phyloP scores from a whole-genome alignment of 2,888 invertebrate genomes.

The Phlogophora meticulosa region DNA sequence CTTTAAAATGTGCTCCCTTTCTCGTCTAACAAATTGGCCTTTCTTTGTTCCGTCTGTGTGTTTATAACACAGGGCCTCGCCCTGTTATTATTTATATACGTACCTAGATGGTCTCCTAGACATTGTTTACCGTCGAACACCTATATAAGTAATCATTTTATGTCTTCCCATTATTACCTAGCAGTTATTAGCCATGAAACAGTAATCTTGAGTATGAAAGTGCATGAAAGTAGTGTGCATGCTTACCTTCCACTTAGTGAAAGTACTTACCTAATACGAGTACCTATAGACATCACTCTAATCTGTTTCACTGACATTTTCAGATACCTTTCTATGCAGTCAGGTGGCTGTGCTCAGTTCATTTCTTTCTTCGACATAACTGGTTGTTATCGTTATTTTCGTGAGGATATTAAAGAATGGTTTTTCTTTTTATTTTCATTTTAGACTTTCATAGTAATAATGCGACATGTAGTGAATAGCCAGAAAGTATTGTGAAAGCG shows the following conservation, averaged over 20 bases:
- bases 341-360: slow-evolving; percentile 14
- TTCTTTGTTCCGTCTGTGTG: slow-evolving; percentile 85
- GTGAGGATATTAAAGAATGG: slow-evolving; percentile 12
- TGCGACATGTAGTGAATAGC: slow-evolving; percentile 24
- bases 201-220: slow-evolving; percentile 68
- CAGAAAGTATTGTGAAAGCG: slow-evolving; percentile 45
- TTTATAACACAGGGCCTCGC: slow-evolving; percentile 75
- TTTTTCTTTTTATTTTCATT: slow-evolving; percentile 26
- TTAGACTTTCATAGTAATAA: slow-evolving; percentile 18
- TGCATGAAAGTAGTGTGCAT: slow-evolving; percentile 66
- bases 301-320: slow-evolving; percentile 67
- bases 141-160: slow-evolving; percentile 63
- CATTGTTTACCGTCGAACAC: slow-evolving; percentile 66
- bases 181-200: slow-evolving; percentile 66
- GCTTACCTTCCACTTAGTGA: slow-evolving; percentile 65
- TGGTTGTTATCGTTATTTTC: slow-evolving; percentile 17
- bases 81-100: slow-evolving; percentile 74
- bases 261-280: slow-evolving; percentile 69
- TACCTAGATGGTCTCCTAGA: slow-evolving; percentile 54
- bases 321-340: slow-evolving; percentile 45
- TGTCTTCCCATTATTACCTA: slow-evolving; percentile 64
- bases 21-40: slow-evolving; percentile 88
- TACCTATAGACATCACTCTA: slow-evolving; percentile 62
- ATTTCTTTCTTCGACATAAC: slow-evolving; percentile 8
- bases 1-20: slow-evolving; percentile 90